Evolutionary conservation across 1,140 invertebrate species (phyloP).

Genomic region (Nomia melanderi): DNA sequence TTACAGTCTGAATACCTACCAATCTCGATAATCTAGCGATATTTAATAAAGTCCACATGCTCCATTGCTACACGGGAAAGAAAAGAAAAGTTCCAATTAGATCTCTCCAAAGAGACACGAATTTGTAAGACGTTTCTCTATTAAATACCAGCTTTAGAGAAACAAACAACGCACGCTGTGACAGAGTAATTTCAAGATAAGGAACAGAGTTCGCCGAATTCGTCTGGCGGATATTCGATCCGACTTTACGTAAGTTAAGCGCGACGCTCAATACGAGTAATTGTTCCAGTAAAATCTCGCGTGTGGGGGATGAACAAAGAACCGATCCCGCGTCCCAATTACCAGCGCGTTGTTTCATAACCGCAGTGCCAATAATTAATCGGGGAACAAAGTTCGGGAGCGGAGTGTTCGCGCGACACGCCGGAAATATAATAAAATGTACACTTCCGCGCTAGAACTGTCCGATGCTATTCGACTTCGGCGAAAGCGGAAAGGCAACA

Average conservation of each 20-base stretch:
- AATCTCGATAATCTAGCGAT: too few relatives aligned
- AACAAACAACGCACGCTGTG: too few relatives aligned
- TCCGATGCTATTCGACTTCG: not conserved
- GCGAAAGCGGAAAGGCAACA: not conserved
- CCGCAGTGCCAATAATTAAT: slow-evolving; percentile 32
- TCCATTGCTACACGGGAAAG: too few relatives aligned
- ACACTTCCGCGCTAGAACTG: not conserved
- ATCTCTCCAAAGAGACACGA: too few relatives aligned
- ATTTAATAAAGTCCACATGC: too few relatives aligned
- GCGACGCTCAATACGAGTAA: not conserved
- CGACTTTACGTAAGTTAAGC: not conserved
- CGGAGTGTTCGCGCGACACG: not conserved
- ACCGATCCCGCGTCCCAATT: slow-evolving; percentile 20
- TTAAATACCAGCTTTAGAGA: too few relatives aligned
- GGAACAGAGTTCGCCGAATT: too few relatives aligned
- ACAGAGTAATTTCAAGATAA: too few relatives aligned
- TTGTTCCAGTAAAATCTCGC: not conserved
- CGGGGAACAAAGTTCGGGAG: slow-evolving; percentile 14
- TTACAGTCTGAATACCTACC: too few relatives aligned
- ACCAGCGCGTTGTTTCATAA: slow-evolving; percentile 18
- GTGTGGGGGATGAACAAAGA: slow-evolving; percentile 19
- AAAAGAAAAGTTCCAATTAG: too few relatives aligned
- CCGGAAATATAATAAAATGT: slow-evolving; percentile 17
- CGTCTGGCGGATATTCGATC: too few relatives aligned
- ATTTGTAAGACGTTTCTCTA: too few relatives aligned